A percentile compares a stretch with the other conserved stretches of the same genome.
These are phyloP conservation scores for Pemphredon lugubris DNA, from an alignment of 2,888 invertebrate species.

Conservation along the genomic window DNA sequence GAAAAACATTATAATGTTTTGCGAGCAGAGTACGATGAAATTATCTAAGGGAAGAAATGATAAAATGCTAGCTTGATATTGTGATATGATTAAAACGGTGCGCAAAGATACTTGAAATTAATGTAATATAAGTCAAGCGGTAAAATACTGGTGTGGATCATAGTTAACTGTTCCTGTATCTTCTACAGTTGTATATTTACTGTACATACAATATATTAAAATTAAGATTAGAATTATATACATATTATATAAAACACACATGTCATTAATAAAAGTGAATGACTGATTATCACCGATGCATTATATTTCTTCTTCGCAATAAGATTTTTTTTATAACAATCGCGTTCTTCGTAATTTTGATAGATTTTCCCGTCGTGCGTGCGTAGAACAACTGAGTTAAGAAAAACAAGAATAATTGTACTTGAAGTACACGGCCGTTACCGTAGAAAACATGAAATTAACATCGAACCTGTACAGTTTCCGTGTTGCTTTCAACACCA, in stretches of 20 bases:
- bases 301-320: constrained; percentile 34
- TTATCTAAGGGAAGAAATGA: constrained; percentile 19
- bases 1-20: constrained; percentile 41
- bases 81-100: constrained; percentile 68
- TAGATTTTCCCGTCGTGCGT: too few relatives aligned
- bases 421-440: constrained; percentile 31
- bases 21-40: constrained; percentile 22
- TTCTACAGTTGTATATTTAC: constrained; percentile 75
- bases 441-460: constrained; percentile 48
- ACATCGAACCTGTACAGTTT: constrained; percentile 51
- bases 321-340: background rate
- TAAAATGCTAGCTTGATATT: constrained; percentile 62
- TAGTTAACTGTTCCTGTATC: constrained; percentile 77
- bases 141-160: constrained; percentile 58
- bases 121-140: constrained; percentile 45
- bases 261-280: constrained; percentile 59
- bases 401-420: constrained; percentile 40
- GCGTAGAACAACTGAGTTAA: constrained; percentile 39
- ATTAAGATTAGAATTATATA: constrained; percentile 73
- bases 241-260: constrained; percentile 61
- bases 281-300: constrained; percentile 41
- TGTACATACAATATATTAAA: constrained; percentile 77
- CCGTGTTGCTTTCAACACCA: constrained; percentile 37
- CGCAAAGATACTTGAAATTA: constrained; percentile 59
- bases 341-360: too few relatives aligned